Evolutionary conservation across 2,797 vertebrate genomes (phyloP).

Genomic region (Sebastes ruberrimus): DNA sequence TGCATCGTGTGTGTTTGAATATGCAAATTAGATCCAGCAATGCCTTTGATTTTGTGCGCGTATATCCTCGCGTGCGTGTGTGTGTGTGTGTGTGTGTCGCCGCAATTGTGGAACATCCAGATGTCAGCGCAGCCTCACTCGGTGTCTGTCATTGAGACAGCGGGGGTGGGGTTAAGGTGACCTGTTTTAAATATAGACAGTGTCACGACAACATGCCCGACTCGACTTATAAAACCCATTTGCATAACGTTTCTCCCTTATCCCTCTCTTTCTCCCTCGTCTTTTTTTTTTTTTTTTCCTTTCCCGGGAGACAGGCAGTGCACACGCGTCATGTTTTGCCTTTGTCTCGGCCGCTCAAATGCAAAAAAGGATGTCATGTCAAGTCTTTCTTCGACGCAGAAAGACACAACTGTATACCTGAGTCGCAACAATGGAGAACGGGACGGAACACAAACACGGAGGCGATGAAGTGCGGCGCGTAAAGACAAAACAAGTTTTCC

Average conservation of each 20-base stretch:
- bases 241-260: constrained; percentile 75
- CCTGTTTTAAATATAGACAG: constrained; percentile 88
- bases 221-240: constrained; percentile 82
- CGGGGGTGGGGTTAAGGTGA: constrained; percentile 83
- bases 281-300: background rate
- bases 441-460: constrained; percentile 1
- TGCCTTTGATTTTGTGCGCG: constrained; percentile 55
- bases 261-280: constrained; percentile 26
- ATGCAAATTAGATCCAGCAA: constrained; percentile 65
- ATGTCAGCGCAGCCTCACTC: constrained; percentile 81
- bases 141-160: constrained; percentile 82
- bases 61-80: constrained; percentile 28
- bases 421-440: constrained; percentile 12
- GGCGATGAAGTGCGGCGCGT: background rate
- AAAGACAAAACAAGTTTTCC: constrained; percentile 34
- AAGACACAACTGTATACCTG: constrained; percentile 38
- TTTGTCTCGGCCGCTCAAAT: constrained; percentile 67
- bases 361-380: constrained; percentile 67
- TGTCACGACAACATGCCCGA: constrained; percentile 84
- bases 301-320: constrained; percentile 54
- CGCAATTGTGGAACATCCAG: constrained; percentile 73
- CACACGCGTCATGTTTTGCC: constrained; percentile 55
- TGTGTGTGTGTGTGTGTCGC: background rate
- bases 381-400: constrained; percentile 51
- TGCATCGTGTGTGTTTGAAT: constrained; percentile 55